Conservation (phyloP, 2,888 invertebrate species). For the Drosophila histrio region DNA sequence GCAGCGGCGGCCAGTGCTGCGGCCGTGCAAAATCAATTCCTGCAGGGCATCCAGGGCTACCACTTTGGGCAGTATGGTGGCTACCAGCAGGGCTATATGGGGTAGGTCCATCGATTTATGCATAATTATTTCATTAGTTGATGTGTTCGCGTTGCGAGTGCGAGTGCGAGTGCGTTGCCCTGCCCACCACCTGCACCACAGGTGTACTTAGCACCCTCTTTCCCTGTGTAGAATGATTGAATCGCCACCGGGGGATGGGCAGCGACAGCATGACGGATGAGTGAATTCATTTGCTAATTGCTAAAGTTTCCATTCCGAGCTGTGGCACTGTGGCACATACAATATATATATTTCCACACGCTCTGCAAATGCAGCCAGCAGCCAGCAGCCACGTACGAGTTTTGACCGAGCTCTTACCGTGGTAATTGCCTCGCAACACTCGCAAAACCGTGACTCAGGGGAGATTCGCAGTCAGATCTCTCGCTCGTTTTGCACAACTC, state of each 20-base stretch:
- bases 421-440: conserved; percentile 30
- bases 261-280: conserved; percentile 81
- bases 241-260: conserved; percentile 72
- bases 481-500: conserved; percentile 12
- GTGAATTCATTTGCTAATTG: conserved; percentile 83
- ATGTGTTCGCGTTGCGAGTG: conserved; percentile 17
- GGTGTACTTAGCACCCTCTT: conserved; percentile 4
- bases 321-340: conserved; percentile 37
- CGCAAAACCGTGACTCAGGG: conserved; percentile 22
- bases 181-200: background rate
- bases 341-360: conserved; percentile 39
- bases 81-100: conserved; percentile 96
- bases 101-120: conserved; percentile 86
- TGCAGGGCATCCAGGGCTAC: conserved; percentile 95
- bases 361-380: background rate
- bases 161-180: conserved; percentile 10
- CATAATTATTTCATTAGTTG: conserved; percentile 65
- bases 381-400: conserved; percentile 7
- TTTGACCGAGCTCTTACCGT: conserved; percentile 7
- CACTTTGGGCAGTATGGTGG: conserved; percentile 94
- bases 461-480: conserved; percentile 40
- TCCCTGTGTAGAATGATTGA: conserved; percentile 69
- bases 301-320: conserved; percentile 73
- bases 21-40: conserved; percentile 92
- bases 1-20: conserved; percentile 88